phyloP scores from a whole-genome alignment of 2,797 vertebrate genomes.

The Pelobates cultripes region DNA sequence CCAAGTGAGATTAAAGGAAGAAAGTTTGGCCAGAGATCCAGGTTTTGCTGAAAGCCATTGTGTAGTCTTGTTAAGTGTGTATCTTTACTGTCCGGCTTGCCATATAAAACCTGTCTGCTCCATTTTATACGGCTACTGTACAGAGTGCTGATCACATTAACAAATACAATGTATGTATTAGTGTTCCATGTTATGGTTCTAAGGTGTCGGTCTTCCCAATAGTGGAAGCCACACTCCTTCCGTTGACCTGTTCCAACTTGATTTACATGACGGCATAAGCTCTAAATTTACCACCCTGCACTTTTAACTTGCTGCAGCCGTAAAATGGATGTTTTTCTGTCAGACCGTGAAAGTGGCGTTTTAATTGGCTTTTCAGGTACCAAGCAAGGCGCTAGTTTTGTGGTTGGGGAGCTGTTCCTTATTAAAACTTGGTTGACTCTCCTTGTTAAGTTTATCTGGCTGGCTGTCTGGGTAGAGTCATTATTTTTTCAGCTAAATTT shows the following conservation, averaged over 20 bases:
- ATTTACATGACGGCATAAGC: background rate
- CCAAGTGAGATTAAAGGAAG: conserved; percentile 3
- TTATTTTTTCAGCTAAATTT: too few relatives aligned
- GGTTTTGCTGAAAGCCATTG: background rate
- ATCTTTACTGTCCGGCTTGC: background rate
- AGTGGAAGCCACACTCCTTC: background rate
- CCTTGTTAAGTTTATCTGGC: too few relatives aligned
- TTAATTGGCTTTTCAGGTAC: background rate
- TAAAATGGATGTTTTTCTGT: background rate
- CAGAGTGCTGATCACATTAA: conserved; percentile 27
- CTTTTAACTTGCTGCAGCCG: conserved; percentile 1
- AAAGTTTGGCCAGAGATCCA: background rate
- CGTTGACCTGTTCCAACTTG: conserved; percentile 23
- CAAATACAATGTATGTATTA: conserved; percentile 24
- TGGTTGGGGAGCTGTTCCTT: background rate
- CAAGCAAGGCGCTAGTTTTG: background rate
- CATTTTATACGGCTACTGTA: conserved; percentile 31
- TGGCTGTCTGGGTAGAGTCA: too few relatives aligned
- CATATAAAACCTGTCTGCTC: background rate
- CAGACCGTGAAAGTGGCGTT: background rate
- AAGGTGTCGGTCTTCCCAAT: conserved; percentile 26
- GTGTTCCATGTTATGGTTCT: conserved; percentile 21
- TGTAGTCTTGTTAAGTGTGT: conserved; percentile 13
- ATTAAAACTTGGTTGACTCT: background rate
- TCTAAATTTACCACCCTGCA: background rate